These are phyloP conservation scores for Pogonus chalceus DNA, from an alignment of 1,140 invertebrate genomes.

Conservation along the genomic window DNA sequence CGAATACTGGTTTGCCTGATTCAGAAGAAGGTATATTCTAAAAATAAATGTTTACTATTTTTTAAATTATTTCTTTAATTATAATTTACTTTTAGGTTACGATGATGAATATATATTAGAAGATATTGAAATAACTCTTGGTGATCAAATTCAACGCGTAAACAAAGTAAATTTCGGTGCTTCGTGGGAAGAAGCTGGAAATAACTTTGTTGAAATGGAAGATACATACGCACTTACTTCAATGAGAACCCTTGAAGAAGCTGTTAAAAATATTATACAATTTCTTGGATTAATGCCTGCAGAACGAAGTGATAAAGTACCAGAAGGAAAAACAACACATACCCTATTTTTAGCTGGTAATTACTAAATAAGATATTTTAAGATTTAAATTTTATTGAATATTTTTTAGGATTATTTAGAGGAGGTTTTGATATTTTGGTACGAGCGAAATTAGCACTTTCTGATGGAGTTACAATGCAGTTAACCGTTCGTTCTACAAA, in stretches of 20 bases:
- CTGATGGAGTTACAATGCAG: slow-evolving; percentile 65
- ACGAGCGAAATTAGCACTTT: slow-evolving; percentile 69
- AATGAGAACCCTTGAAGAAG: slow-evolving; percentile 71
- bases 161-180: slow-evolving; percentile 70
- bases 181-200: slow-evolving; percentile 56
- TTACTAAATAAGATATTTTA: slow-evolving; percentile 2
- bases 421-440: slow-evolving; percentile 85
- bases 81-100: slow-evolving; percentile 33
- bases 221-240: slow-evolving; percentile 83
- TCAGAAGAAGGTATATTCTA: slow-evolving; percentile 64
- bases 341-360: slow-evolving; percentile 66
- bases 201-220: slow-evolving; percentile 63
- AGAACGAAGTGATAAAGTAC: slow-evolving; percentile 75
- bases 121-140: slow-evolving; percentile 81
- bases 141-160: slow-evolving; percentile 85
- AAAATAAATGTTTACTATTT: slow-evolving; percentile 13
- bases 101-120: slow-evolving; percentile 69
- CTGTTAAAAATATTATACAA: slow-evolving; percentile 75
- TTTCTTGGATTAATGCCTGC: slow-evolving; percentile 84
- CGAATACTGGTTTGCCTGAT: slow-evolving; percentile 84
- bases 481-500: slow-evolving; percentile 53
- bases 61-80: slow-evolving; percentile 11
- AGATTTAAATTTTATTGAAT: not conserved
- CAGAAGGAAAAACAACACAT: slow-evolving; percentile 74
- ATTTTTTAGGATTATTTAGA: slow-evolving; percentile 61